Conservation (phyloP, 2,113 vertebrate species). For the Trematomus loennbergii region DNA sequence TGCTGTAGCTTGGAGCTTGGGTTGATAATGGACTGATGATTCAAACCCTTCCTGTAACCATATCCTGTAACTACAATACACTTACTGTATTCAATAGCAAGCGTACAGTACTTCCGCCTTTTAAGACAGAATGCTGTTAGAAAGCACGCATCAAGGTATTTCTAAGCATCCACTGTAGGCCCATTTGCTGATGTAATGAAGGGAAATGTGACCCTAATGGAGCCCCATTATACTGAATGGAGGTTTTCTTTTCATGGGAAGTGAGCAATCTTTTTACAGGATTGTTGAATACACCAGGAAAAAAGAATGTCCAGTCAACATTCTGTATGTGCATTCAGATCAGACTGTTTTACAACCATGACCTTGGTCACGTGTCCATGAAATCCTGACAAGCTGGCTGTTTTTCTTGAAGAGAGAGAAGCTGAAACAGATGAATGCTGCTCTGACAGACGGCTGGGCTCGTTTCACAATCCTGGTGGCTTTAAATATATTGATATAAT, state of each 20-base stretch:
- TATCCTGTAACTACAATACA: constrained; percentile 22
- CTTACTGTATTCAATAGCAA: constrained; percentile 4
- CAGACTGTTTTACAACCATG: constrained; percentile 1
- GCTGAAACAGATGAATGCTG: background rate
- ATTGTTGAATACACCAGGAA: background rate
- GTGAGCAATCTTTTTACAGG: background rate
- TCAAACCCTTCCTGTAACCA: constrained; percentile 19
- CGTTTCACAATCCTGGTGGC: constrained; percentile 5
- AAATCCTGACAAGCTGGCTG: constrained; percentile 4
- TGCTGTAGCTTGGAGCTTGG: background rate
- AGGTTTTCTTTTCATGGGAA: constrained; percentile 32
- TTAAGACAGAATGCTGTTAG: constrained; percentile 52
- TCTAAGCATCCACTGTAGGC: constrained; percentile 56
- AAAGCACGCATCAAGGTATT: constrained; percentile 51
- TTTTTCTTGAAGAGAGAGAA: constrained; percentile 8
- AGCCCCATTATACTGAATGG: constrained; percentile 47
- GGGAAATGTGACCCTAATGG: constrained; percentile 67
- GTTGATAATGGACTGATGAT: constrained; percentile 13
- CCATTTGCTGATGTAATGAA: constrained; percentile 73
- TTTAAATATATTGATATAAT: constrained; percentile 45
- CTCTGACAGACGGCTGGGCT: constrained; percentile 7
- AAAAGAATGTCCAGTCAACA: constrained; percentile 32
- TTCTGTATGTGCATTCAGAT: background rate
- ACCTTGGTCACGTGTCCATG: constrained; percentile 47
- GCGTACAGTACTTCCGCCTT: background rate